Percentiles rank a stretch among this genome's conserved stretches.
phyloP scores from a whole-genome alignment of 1,140 invertebrate genomes.

The Bombus impatiens region DNA sequence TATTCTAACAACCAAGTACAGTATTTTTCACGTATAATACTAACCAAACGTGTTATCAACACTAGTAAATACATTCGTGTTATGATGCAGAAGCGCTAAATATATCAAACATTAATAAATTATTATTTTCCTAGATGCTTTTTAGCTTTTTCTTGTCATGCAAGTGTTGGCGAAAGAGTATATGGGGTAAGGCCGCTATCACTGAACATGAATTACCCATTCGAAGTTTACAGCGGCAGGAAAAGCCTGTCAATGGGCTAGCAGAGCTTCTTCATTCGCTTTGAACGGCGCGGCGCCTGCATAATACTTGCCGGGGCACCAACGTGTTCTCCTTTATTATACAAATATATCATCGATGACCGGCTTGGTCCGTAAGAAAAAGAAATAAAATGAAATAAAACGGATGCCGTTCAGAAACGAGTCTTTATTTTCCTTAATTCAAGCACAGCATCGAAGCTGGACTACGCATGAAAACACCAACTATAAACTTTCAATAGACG shows the following conservation, averaged over 20 bases:
- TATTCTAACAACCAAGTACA: too few species aligned
- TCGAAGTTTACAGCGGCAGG: slow-evolving; percentile 21
- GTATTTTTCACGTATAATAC: too few species aligned
- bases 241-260: slow-evolving; percentile 46
- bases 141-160: background rate
- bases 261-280: slow-evolving; percentile 13
- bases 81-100: background rate
- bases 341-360: slow-evolving; percentile 17
- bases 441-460: too few species aligned
- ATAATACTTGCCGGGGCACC: slow-evolving; percentile 38
- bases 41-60: too few species aligned
- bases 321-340: slow-evolving; percentile 36
- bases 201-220: slow-evolving; percentile 42
- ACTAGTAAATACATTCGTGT: background rate
- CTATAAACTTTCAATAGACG: too few species aligned
- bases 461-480: too few species aligned
- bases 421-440: background rate
- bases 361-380: background rate
- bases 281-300: slow-evolving; percentile 24
- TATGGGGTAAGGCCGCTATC: slow-evolving; percentile 38
- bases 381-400: background rate
- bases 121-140: background rate
- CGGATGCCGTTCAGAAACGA: background rate
- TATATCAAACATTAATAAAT: background rate
- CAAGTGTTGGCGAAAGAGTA: background rate